These are phyloP conservation scores for Leiothrix lutea DNA, from an alignment of 2,113 vertebrate genomes.

Conservation along the genomic window DNA sequence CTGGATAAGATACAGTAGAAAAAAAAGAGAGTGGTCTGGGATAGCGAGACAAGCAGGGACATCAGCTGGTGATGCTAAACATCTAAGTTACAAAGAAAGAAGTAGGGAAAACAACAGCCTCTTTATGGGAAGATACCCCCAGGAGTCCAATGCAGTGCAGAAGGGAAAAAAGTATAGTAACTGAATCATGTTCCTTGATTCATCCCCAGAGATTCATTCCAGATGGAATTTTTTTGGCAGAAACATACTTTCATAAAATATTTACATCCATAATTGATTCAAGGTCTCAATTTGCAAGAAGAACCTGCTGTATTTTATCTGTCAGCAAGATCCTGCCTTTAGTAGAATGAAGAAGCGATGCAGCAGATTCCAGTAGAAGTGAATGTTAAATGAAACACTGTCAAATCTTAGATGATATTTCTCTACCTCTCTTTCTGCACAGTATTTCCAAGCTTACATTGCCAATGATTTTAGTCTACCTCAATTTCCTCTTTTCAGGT, in stretches of 20 bases:
- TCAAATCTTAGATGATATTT: background rate
- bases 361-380: background rate
- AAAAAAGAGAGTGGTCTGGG: background rate
- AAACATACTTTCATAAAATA: background rate
- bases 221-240: background rate
- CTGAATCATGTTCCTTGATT: background rate
- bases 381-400: background rate
- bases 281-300: background rate
- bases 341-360: background rate
- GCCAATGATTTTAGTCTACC: background rate
- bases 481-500: background rate
- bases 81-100: background rate
- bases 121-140: background rate
- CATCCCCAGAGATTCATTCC: background rate
- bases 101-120: background rate
- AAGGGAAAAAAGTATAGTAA: background rate
- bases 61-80: background rate
- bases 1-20: background rate
- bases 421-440: background rate
- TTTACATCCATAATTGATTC: background rate
- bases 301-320: background rate
- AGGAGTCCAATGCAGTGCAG: background rate
- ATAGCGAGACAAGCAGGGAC: background rate
- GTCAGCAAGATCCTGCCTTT: background rate
- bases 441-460: background rate